Conservation (phyloP, 2,113 vertebrate species). For the Sinocyclocheilus rhinocerous region DNA sequence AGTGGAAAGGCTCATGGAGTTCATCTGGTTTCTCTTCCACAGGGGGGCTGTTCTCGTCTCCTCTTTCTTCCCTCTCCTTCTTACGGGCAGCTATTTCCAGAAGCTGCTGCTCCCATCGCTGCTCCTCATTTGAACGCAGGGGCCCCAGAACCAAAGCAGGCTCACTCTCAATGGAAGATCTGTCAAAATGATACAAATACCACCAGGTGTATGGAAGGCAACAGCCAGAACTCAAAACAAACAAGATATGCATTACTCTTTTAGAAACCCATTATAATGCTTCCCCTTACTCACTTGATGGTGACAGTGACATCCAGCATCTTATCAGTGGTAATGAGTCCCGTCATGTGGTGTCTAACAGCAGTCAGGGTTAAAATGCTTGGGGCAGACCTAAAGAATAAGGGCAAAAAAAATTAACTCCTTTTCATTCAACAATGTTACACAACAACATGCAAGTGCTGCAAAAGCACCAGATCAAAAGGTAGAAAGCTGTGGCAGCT, state of each 20-base stretch:
- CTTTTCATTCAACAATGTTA: neutral
- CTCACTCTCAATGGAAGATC: constrained; percentile 96
- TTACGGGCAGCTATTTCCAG: constrained; percentile 86
- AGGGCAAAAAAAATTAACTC: neutral
- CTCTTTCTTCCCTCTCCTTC: constrained; percentile 84
- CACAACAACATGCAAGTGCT: neutral
- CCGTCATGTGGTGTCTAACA: constrained; percentile 93
- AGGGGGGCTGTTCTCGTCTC: constrained; percentile 78
- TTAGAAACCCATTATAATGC: neutral
- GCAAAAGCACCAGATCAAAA: neutral
- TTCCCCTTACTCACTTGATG: constrained; percentile 84
- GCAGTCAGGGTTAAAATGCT: constrained; percentile 94
- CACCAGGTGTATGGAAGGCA: neutral
- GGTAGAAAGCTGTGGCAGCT: neutral
- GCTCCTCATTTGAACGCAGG: constrained; percentile 86
- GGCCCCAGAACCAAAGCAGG: constrained; percentile 94
- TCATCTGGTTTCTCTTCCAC: constrained; percentile 90
- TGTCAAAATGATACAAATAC: constrained; percentile 56
- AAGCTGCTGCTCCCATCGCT: constrained; percentile 89
- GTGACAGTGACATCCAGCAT: constrained; percentile 92
- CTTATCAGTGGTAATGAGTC: constrained; percentile 92
- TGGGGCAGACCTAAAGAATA: constrained; percentile 85
- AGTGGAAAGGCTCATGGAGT: constrained; percentile 87
- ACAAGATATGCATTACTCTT: neutral
- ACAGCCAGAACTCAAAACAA: neutral